Evolutionary conservation across 2,888 invertebrate species (phyloP).

Genomic region (Ligdia adustata): DNA sequence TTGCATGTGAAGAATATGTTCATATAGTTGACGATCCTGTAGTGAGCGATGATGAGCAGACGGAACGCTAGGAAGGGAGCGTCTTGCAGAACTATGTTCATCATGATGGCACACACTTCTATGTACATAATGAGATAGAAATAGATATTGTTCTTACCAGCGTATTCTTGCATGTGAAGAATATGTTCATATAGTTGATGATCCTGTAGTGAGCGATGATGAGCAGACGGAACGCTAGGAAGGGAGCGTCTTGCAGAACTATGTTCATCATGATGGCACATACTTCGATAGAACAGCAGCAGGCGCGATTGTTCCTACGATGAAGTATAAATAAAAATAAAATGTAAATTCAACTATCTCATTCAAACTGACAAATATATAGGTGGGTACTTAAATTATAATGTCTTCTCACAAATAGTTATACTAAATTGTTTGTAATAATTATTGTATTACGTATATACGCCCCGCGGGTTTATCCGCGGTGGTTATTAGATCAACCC

Average conservation of each 20-base stretch:
- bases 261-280: conserved; percentile 96
- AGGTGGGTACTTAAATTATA: no score
- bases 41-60: conserved; percentile 93
- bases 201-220: conserved; percentile 95
- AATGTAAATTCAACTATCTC: no score
- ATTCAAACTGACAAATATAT: no score
- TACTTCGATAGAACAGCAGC: conserved; percentile 94
- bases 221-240: conserved; percentile 92
- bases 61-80: conserved; percentile 95
- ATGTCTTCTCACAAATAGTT: no score
- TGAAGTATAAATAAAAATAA: neutral
- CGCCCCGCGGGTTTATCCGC: no score
- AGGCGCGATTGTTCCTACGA: conserved; percentile 83
- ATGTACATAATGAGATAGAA: no score
- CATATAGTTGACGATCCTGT: conserved; percentile 96
- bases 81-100: conserved; percentile 94
- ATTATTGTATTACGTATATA: no score
- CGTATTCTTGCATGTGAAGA: conserved; percentile 96
- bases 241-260: conserved; percentile 93
- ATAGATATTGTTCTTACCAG: conserved; percentile 90
- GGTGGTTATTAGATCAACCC: no score
- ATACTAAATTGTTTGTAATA: no score
- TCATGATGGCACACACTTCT: conserved; percentile 94
- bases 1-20: conserved; percentile 98
- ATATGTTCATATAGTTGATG: conserved; percentile 97